A percentile compares a stretch with the other conserved stretches of the same genome.
Evolutionary conservation across 2,113 vertebrate genomes (phyloP).

Genomic region (Cryptoleucopteryx plumbea): DNA sequence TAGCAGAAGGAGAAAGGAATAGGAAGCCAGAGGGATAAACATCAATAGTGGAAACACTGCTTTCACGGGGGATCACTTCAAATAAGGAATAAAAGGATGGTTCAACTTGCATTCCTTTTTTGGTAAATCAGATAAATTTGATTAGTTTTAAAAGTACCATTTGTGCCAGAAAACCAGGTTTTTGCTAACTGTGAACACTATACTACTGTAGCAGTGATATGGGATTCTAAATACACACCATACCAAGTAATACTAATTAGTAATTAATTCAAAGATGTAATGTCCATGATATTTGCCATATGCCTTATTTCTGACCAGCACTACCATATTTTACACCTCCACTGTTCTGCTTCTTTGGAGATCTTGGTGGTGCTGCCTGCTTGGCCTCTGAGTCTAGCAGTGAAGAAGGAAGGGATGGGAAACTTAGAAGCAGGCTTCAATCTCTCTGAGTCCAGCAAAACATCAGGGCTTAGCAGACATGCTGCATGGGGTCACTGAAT

Average conservation of each 20-base stretch:
- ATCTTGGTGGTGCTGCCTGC: background rate
- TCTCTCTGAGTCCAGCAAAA: constrained; percentile 10
- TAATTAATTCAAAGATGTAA: background rate
- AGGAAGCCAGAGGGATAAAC: constrained; percentile 21
- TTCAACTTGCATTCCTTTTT: background rate
- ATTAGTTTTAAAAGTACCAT: background rate
- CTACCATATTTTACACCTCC: background rate
- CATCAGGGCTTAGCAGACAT: constrained; percentile 15
- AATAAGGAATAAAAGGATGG: background rate
- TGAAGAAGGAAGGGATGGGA: background rate
- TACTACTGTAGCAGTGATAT: background rate
- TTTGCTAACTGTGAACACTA: background rate
- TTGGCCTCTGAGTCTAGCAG: background rate
- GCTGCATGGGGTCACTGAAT: background rate
- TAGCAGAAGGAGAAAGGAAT: constrained; percentile 40
- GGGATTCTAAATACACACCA: background rate
- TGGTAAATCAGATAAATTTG: background rate
- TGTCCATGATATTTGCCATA: background rate
- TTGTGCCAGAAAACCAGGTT: background rate
- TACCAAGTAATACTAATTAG: background rate
- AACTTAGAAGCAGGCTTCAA: background rate
- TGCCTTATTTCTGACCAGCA: background rate
- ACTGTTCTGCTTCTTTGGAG: background rate
- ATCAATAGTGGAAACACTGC: background rate
- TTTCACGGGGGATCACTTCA: background rate